Evolutionary conservation across 1,140 invertebrate species (phyloP).

Genomic region (Achatina immaculata): DNA sequence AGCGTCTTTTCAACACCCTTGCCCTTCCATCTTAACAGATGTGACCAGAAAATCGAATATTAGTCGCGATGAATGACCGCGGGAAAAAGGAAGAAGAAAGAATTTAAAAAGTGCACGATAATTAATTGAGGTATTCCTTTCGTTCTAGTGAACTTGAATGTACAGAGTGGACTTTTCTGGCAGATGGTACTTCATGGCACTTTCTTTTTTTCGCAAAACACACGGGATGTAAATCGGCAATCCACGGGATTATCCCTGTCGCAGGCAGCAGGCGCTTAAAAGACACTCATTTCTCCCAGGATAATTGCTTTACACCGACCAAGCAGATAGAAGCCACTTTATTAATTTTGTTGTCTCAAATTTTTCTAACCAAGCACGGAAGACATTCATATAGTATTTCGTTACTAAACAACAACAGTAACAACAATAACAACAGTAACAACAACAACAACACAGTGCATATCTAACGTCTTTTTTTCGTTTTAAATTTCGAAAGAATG

Average conservation of each 20-base stretch:
- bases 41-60: neutral
- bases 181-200: neutral
- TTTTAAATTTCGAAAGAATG: too few species aligned
- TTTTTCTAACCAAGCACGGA: too few species aligned
- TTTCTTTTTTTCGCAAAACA: neutral
- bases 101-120: neutral
- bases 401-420: too few species aligned
- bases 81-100: neutral
- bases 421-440: too few species aligned
- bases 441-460: too few species aligned
- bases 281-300: too few species aligned
- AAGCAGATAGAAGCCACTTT: too few species aligned
- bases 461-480: too few species aligned
- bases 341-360: too few species aligned
- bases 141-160: too few species aligned
- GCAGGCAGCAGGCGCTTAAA: slow-evolving; percentile 4
- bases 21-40: neutral
- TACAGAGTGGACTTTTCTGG: neutral
- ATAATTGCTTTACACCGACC: too few species aligned
- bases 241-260: neutral
- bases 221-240: neutral
- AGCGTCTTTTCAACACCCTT: neutral
- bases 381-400: too few species aligned
- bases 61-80: neutral
- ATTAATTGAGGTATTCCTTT: neutral